Evolutionary conservation across 2,888 invertebrate species (phyloP).

Genomic region (Cheilosia scutellata): DNA sequence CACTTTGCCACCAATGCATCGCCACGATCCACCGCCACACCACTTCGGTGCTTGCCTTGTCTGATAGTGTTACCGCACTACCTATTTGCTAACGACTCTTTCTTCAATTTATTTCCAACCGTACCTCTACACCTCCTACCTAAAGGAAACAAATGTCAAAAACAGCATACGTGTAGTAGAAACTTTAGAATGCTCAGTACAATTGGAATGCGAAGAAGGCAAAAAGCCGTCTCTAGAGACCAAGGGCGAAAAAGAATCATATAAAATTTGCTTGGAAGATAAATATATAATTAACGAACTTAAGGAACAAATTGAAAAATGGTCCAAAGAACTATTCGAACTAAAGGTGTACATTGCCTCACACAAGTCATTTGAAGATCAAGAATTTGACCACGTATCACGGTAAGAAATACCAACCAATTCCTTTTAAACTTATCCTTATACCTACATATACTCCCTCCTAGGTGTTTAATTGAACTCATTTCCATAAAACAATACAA

Average conservation of each 20-base stretch:
- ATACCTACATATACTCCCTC: neutral
- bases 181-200: slow-evolving; percentile 12
- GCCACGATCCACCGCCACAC: no score
- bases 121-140: neutral
- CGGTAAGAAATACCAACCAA: slow-evolving; percentile 11
- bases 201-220: neutral
- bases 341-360: slow-evolving; percentile 55
- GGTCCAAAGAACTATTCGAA: slow-evolving; percentile 44
- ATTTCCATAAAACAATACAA: slow-evolving; percentile 64
- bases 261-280: slow-evolving; percentile 19
- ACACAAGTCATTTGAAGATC: slow-evolving; percentile 58
- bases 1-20: no score
- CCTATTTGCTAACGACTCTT: no score
- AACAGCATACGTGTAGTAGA: slow-evolving; percentile 9
- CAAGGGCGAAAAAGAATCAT: neutral
- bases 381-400: slow-evolving; percentile 41
- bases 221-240: neutral
- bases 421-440: neutral
- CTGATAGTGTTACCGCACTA: no score
- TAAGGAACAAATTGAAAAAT: slow-evolving; percentile 12
- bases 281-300: slow-evolving; percentile 7
- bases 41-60: no score
- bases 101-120: neutral
- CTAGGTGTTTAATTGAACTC: slow-evolving; percentile 66
- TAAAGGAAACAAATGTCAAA: neutral